Evolutionary conservation across 1,140 invertebrate genomes (phyloP).

Genomic region (Hyphantria cunea): DNA sequence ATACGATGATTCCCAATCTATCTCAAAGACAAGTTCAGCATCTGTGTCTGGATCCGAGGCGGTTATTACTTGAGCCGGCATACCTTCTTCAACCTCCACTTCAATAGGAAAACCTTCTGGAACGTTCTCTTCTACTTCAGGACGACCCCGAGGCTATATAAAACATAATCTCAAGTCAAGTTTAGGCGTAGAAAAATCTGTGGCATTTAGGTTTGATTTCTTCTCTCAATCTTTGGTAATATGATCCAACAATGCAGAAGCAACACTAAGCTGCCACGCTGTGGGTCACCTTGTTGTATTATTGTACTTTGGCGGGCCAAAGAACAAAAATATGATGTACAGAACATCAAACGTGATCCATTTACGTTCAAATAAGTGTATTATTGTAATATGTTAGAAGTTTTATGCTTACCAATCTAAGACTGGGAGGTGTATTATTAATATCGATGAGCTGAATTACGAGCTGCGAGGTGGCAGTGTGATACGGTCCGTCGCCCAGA

Average conservation of each 20-base stretch:
- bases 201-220: too few relatives aligned
- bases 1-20: conserved; percentile 81
- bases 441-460: conserved; percentile 81
- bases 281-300: too few relatives aligned
- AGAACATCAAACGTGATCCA: too few relatives aligned
- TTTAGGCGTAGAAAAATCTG: too few relatives aligned
- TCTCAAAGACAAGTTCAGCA: conserved; percentile 78
- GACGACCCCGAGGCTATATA: conserved; percentile 62
- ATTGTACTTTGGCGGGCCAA: too few relatives aligned
- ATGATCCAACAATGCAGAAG: too few relatives aligned
- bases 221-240: too few relatives aligned
- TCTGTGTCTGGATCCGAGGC: conserved; percentile 82
- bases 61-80: background rate
- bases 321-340: too few relatives aligned
- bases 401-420: conserved; percentile 69
- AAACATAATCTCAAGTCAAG: background rate
- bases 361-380: too few relatives aligned
- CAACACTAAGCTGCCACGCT: too few relatives aligned
- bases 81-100: conserved; percentile 40
- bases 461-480: conserved; percentile 78
- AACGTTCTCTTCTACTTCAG: conserved; percentile 81
- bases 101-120: conserved; percentile 60
- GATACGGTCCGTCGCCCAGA: conserved; percentile 54
- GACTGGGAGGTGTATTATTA: conserved; percentile 83
- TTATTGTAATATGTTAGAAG: too few relatives aligned